Evolutionary conservation across 2,113 vertebrate species (phyloP).

Genomic region (Columba janthina): DNA sequence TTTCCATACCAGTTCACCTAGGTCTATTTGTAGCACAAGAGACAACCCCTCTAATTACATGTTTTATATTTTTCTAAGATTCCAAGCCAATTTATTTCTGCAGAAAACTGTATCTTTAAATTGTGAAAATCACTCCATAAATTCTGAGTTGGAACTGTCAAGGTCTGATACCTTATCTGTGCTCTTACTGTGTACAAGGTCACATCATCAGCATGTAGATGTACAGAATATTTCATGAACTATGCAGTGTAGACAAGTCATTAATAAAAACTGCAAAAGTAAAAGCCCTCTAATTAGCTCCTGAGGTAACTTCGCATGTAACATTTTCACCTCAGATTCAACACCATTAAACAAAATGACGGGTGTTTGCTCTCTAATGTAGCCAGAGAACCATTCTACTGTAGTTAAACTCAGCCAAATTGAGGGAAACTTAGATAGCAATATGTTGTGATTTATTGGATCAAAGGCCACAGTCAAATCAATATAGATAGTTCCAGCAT

Average conservation of each 20-base stretch:
- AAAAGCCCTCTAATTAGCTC: conserved; percentile 80
- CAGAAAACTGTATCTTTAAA: conserved; percentile 54
- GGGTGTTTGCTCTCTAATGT: conserved; percentile 72
- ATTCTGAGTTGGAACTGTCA: conserved; percentile 64
- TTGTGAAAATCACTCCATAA: conserved; percentile 61
- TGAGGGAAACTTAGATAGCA: conserved; percentile 70
- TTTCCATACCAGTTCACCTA: background rate
- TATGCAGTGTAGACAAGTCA: conserved; percentile 70
- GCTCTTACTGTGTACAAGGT: conserved; percentile 72
- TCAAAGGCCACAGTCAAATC: conserved; percentile 76
- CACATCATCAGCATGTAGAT: conserved; percentile 66
- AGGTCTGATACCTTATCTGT: conserved; percentile 61
- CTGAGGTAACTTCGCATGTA: conserved; percentile 75
- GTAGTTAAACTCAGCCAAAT: conserved; percentile 74
- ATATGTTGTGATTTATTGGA: conserved; percentile 74
- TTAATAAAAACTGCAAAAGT: conserved; percentile 78
- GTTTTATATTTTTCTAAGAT: conserved; percentile 3
- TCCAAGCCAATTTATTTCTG: conserved; percentile 32
- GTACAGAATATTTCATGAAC: conserved; percentile 74
- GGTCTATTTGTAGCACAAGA: background rate
- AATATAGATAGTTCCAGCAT: conserved; percentile 69
- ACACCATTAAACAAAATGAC: conserved; percentile 81
- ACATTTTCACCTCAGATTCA: conserved; percentile 81
- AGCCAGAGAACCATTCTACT: conserved; percentile 63
- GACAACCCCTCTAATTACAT: background rate